Evolutionary conservation across 2,888 invertebrate species (phyloP).

Genomic region (Eupithecia centaureata): DNA sequence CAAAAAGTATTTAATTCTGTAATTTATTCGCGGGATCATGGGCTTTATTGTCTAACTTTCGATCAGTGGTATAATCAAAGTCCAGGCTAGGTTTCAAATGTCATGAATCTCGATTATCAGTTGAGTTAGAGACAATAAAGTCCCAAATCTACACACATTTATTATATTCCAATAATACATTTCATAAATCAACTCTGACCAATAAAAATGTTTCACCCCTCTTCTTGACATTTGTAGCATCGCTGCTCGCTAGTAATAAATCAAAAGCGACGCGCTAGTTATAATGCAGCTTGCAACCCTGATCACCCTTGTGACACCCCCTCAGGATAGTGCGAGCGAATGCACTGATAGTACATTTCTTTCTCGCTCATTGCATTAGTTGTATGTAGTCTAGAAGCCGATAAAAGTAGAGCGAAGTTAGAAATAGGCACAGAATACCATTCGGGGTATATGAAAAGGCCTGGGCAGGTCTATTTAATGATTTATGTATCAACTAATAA

Average conservation of each 20-base stretch:
- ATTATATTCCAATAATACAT: background rate
- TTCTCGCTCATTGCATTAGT: background rate
- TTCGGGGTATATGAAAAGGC: background rate
- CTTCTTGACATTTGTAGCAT: background rate
- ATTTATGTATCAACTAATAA: too few species aligned
- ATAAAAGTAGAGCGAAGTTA: background rate
- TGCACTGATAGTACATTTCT: constrained; percentile 5
- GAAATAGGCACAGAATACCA: background rate
- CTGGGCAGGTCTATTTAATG: too few species aligned
- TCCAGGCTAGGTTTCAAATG: too few species aligned
- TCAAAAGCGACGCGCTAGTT: background rate
- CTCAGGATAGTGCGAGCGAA: constrained; percentile 1
- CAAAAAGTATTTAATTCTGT: background rate
- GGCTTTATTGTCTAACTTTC: too few species aligned
- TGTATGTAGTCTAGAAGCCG: background rate
- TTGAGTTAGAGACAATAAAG: too few species aligned
- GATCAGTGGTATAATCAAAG: too few species aligned
- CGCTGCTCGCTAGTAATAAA: background rate
- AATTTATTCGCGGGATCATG: background rate
- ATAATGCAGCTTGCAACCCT: constrained; percentile 5
- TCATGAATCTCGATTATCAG: too few species aligned
- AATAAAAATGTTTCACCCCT: background rate
- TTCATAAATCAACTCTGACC: background rate
- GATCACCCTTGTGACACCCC: background rate
- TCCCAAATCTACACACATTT: too few species aligned